These are phyloP conservation scores for Volucella zonaria DNA, from an alignment of 2,888 invertebrate genomes.

Conservation along the genomic window DNA sequence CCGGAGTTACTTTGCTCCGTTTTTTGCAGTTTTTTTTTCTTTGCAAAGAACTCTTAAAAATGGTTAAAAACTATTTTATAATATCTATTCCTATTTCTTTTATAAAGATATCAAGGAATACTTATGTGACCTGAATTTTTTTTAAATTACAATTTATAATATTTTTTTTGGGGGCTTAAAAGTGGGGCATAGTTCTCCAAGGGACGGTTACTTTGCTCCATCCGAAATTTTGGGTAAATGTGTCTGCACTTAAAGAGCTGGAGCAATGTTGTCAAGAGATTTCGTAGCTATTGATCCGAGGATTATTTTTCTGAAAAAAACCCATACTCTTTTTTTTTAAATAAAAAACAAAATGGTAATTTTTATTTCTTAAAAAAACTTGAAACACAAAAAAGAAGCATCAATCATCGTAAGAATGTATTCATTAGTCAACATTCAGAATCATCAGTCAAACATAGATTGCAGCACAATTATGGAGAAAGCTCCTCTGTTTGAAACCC, in stretches of 20 bases:
- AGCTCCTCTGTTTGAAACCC: not conserved
- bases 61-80: too few species aligned
- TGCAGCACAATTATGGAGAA: not conserved
- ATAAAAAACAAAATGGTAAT: not conserved
- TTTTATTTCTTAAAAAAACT: constrained; percentile 3
- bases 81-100: too few species aligned
- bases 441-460: not conserved
- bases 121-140: too few species aligned
- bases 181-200: too few species aligned
- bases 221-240: constrained; percentile 8
- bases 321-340: not conserved
- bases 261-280: constrained; percentile 12
- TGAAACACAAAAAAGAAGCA: not conserved
- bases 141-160: too few species aligned
- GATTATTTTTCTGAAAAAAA: constrained; percentile 9
- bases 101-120: too few species aligned
- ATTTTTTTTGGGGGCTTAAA: too few species aligned
- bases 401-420: too few species aligned
- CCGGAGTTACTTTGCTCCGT: too few species aligned
- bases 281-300: constrained; percentile 10
- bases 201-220: not conserved
- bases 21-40: too few species aligned
- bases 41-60: too few species aligned
- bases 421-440: too few species aligned
- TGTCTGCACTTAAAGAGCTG: constrained; percentile 10